These are phyloP conservation scores for Catharus bicknelli DNA, from an alignment of 2,113 vertebrate genomes.

Conservation along the genomic window DNA sequence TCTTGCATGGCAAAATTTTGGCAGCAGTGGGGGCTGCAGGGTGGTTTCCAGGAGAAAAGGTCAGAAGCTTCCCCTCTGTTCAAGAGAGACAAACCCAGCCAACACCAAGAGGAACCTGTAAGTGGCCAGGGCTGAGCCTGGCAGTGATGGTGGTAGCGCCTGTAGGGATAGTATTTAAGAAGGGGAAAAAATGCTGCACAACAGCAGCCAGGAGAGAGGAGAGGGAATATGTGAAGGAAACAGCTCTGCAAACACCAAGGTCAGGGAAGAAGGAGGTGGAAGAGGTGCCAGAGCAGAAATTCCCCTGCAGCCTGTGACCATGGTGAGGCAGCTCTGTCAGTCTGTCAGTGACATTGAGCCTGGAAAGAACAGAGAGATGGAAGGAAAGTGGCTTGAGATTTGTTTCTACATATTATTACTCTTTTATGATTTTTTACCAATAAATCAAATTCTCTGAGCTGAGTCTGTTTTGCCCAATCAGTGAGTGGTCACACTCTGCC, in stretches of 20 bases:
- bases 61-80: background rate
- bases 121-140: accelerated
- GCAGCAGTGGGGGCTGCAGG: background rate
- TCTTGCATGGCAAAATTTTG: background rate
- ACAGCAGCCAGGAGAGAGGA: background rate
- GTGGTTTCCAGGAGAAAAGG: background rate
- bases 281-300: background rate
- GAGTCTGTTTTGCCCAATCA: background rate
- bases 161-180: too few relatives aligned
- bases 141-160: background rate
- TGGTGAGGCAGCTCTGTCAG: background rate
- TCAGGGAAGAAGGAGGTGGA: background rate
- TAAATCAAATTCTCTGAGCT: background rate
- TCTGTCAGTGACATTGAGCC: background rate
- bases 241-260: background rate
- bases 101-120: accelerated
- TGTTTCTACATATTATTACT: background rate
- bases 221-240: background rate
- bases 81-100: accelerated
- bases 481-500: background rate
- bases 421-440: background rate
- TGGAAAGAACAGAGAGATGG: background rate
- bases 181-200: accelerated
- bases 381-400: background rate
- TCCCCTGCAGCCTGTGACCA: background rate